Evolutionary conservation across 2,888 invertebrate genomes (phyloP).

Genomic region (Platycnemis pennipes): DNA sequence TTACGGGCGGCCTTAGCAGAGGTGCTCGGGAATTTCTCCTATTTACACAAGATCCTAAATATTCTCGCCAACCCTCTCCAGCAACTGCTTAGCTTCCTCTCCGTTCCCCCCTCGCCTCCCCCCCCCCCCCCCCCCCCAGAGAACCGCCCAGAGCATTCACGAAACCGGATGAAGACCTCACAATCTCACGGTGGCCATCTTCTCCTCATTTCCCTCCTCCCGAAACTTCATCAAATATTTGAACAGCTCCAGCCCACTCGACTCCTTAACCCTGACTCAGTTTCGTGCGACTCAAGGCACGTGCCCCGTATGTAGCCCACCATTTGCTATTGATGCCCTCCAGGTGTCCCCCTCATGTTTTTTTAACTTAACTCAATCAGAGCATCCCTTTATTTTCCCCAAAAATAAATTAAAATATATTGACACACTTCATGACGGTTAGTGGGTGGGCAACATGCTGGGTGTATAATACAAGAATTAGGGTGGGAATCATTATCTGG

Average conservation of each 20-base stretch:
- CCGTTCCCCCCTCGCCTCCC: background rate
- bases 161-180: background rate
- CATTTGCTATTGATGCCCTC: background rate
- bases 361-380: background rate
- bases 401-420: background rate
- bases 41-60: background rate
- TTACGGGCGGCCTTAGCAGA: no score
- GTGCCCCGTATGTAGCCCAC: background rate
- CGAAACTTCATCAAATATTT: conserved; percentile 3
- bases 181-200: conserved; percentile 3
- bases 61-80: background rate
- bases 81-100: background rate
- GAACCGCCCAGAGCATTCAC: background rate
- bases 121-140: background rate
- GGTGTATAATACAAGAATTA: no score
- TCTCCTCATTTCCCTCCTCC: background rate
- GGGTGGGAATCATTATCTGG: no score
- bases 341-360: background rate
- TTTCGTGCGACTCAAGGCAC: background rate
- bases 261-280: background rate
- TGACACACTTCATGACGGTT: background rate
- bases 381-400: background rate
- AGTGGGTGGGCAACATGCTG: background rate
- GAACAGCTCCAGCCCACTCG: background rate
- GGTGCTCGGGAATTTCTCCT: background rate